Base-by-base conservation (phyloP, 2,888 invertebrate genomes). In the Andrena chrysosceles region DNA sequence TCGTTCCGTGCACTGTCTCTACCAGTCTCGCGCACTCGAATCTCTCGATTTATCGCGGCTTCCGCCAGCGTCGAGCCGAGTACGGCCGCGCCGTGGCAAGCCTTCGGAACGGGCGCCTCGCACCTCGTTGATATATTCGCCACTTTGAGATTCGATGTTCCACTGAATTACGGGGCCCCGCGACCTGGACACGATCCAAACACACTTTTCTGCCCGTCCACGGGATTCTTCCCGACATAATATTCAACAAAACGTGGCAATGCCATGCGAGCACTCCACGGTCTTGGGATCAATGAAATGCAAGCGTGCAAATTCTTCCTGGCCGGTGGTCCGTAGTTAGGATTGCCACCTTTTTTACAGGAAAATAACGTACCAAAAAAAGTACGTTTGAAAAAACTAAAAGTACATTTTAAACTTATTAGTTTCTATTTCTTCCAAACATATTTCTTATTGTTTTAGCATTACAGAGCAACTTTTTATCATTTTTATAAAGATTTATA, bases 1-100 rank as follows among this genome's bases (percentile, higher is more conserved):
- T 81, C 85, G 78, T 75, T 84, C 79, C 77, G 63, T 67, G 8
- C 66, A 20, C 68, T 49, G 66, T 83, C 56, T 71, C 49, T 63
- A 35, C 56, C 29, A 42, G 31, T 4, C 42, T 56, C 31, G 10
- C 8, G 54, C 35, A 31, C 33, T 49, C 60, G 49, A 60, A 66
- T 78, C 84, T 62, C 42, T 76, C 77, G 79, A 84, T 86, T 86
- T 81, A 76, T 85, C 68, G 52, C 54, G 70, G 49, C 42, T 52
- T 26, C 20, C 13, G 31, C 13, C 20, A 56, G 23, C 23, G 8
- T 56, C 63, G 35, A 20, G 59, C 29, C 29, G 6, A 60, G 29
- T 26, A n/a, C 29, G 59, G 29, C 77, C 60, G 49, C 42, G 29
- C 77, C 60, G 49, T 52, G 64, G 69, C 69, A 54, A 76, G 62